Evolutionary conservation across 2,888 invertebrate genomes (phyloP), one percentile per base, ranked within the genome.

Genomic region (Yponomeuta cagnagella): DNA sequence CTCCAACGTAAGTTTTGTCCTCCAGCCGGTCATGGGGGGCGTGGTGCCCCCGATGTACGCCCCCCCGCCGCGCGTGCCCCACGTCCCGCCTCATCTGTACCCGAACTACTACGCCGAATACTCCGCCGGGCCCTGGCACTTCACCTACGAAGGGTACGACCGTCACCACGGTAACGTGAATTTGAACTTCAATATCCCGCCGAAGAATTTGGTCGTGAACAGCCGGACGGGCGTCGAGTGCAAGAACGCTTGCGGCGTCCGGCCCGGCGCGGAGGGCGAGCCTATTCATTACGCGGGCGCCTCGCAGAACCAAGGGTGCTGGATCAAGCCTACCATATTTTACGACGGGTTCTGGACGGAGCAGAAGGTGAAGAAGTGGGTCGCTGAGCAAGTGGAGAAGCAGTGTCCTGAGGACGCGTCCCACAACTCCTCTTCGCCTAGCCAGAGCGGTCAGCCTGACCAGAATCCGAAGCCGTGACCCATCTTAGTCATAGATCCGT

Each of bases 301-400:
- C 48, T 80, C 81, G 31, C 87, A 84, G 70, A 79, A 78, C 43
- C 87, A 86, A 71, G 88, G 87, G 2, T 89, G 90, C 75, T 93
- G 93, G 93, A 87, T 92, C 70, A 92, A 92, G 71, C 93, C 93
- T 4, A 89, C 90, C 2, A 91, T 93, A 65, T 93, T 92, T 78
- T 92, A 93, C 72, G 92, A 92, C 68, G 93, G 93, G 1, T 93
- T 93, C 78, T 93, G 92, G 92, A 92, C 92, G 0, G 93, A 93
- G 81, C 92, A 92, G 82, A 92, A 93, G 76, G 92, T 93, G 23
- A 92, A 90, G 78, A 90, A 88, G 77, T 93, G 93, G 93, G 92
- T 91, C 2, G 89, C 93, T 5, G 92, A 92, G 75, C 93, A 92
- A 76, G 89, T 90, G 30, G 91, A 92, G 76, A 91, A 91, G 77